Conservation (phyloP, 2,888 invertebrate genomes). For the Proisotoma minuta region DNA sequence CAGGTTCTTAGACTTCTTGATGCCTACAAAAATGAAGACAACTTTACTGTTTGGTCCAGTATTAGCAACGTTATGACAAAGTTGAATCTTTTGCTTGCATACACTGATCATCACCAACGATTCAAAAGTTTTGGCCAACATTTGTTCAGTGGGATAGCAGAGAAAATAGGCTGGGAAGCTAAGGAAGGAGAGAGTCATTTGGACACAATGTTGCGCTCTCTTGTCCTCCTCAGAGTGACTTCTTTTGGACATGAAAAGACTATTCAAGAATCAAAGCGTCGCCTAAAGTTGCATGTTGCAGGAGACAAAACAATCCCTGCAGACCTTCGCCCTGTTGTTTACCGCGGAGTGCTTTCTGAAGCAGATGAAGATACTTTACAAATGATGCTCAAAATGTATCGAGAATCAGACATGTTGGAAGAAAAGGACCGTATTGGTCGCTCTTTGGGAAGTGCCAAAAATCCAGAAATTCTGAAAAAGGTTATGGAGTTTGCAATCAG, state of each 20-base stretch:
- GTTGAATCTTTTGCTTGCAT: slow-evolving; percentile 69
- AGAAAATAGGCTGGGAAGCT: slow-evolving; percentile 75
- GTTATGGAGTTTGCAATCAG: slow-evolving; percentile 78
- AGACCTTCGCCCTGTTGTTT: slow-evolving; percentile 82
- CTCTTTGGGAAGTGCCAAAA: slow-evolving; percentile 73
- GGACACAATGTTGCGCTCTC: slow-evolving; percentile 75
- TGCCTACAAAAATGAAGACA: slow-evolving; percentile 77
- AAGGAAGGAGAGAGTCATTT: slow-evolving; percentile 57
- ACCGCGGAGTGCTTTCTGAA: slow-evolving; percentile 72
- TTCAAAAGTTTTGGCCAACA: slow-evolving; percentile 71
- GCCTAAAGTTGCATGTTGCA: slow-evolving; percentile 62
- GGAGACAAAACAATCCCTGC: slow-evolving; percentile 65
- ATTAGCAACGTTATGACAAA: slow-evolving; percentile 74
- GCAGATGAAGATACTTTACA: slow-evolving; percentile 68
- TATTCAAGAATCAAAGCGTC: slow-evolving; percentile 68
- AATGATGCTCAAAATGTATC: slow-evolving; percentile 72
- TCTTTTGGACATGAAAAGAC: slow-evolving; percentile 73
- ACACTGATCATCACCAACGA: slow-evolving; percentile 68
- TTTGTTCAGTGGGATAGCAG: slow-evolving; percentile 67
- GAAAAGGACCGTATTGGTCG: slow-evolving; percentile 87
- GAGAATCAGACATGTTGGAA: slow-evolving; percentile 81
- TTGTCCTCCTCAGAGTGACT: slow-evolving; percentile 77
- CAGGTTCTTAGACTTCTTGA: slow-evolving; percentile 76
- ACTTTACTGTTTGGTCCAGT: slow-evolving; percentile 90
- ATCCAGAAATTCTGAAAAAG: slow-evolving; percentile 64